Conservation (phyloP, 2,113 vertebrate genomes). For the Oxygymnocypris stewartii region DNA sequence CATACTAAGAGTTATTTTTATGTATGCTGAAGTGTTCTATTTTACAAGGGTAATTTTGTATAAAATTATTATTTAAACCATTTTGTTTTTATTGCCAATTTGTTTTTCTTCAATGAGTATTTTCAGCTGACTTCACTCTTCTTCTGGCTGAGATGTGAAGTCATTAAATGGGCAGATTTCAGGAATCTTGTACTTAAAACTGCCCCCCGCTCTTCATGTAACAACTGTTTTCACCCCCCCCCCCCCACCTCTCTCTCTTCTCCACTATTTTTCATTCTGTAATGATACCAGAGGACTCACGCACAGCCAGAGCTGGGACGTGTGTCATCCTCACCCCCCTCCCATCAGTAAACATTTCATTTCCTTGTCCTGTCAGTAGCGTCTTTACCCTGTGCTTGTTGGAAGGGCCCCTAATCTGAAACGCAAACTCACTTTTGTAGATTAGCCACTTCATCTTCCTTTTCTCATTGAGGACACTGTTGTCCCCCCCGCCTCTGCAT, state of each 20-base stretch:
- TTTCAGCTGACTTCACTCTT: neutral
- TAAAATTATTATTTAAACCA: neutral
- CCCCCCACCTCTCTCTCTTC: neutral
- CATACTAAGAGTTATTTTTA: neutral
- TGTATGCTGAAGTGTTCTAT: neutral
- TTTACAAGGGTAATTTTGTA: neutral
- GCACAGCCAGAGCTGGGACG: constrained; percentile 57
- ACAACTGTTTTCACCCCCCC: constrained; percentile 37
- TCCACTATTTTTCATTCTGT: constrained; percentile 14
- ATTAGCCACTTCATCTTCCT: constrained; percentile 60
- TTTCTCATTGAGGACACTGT: constrained; percentile 49
- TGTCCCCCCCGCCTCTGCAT: constrained; percentile 57
- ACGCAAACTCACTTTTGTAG: constrained; percentile 73
- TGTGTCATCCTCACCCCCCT: constrained; percentile 62
- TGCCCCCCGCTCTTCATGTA: constrained; percentile 12
- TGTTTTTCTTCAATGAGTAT: neutral
- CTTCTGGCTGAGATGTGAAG: neutral
- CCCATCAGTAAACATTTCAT: constrained; percentile 76
- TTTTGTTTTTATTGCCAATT: neutral
- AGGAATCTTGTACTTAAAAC: constrained; percentile 12
- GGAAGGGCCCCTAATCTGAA: constrained; percentile 76
- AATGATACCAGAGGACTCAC: constrained; percentile 40
- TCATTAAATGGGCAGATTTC: constrained; percentile 4
- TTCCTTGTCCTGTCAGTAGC: constrained; percentile 74
- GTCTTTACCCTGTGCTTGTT: constrained; percentile 70